A percentile compares a stretch with the other conserved stretches of the same genome.
These are phyloP conservation scores for Xenopus tropicalis DNA, from an alignment of 2,113 vertebrate genomes.

Conservation along the genomic window UCB_Xtro_10.0 CM004451.2:67459001-67459500, in stretches of 20 bases:
- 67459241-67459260: neutral
- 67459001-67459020: neutral
- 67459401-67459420: too few relatives aligned
- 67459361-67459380: too few relatives aligned
- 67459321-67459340: neutral
- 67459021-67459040: neutral
- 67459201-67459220: neutral
- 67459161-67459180: conserved; percentile 5
- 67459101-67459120: neutral
- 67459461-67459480: too few relatives aligned
- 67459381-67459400: too few relatives aligned
- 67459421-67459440: too few relatives aligned
- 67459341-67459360: too few relatives aligned
- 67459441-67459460: too few relatives aligned
- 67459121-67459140: neutral
- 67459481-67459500: too few relatives aligned
- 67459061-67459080: neutral
- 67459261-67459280: neutral
- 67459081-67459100: neutral
- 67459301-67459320: neutral
- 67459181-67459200: conserved; percentile 10
- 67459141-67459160: neutral
- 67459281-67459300: neutral
- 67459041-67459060: conserved; percentile 4
- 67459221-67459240: neutral